Base-by-base conservation (phyloP, 92 coral and sea anemone species). In the Muricea muricata region DNA sequence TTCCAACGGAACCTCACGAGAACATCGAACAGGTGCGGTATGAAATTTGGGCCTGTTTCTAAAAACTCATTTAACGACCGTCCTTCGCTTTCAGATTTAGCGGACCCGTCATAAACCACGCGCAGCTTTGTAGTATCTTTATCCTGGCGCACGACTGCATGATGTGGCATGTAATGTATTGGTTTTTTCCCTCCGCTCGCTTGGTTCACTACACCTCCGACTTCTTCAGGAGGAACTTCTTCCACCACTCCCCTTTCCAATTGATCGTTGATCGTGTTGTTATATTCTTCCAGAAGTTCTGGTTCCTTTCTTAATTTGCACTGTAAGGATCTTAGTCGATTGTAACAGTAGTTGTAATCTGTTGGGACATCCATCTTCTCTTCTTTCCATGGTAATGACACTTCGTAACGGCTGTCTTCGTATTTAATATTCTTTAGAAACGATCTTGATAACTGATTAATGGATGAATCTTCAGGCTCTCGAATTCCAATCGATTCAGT, bases 201-300 rank as follows among this genome's bases (percentile, higher is more conserved):
- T 33, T 66, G 35, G 9, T 37, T 37, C 42, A 4, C 42, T 37
- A 9, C 42, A 37, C 9, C 9, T 37, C 42, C 42, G 5, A 37
- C 4, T 48, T 48, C 56, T 18, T 48, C 56, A 2, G 17, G 17
- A 18, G 56, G 56, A 18, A 48, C 56, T 39, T 35, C 37, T 80
- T 86, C 86, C 11, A 80, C 73, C 6, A 87, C 75, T 66, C 86
- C 83, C 25, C 45, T 18, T 45, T 37, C 47, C 3, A 87, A 4
- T 81, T 87, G 90, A 7, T 87, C 87, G 2, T 46, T 47, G 39
- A 87, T 80, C 13, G 78, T 87, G 60, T 46, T 63, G 79, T 88
- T 4, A 20, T 83, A 88, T 56, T 88, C 81, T 14, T 70, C 30
- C 61, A 79, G 50, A 18, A 31, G 57, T 21, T 87, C 89, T 4